These are phyloP conservation scores for Margaritifera margaritifera DNA, from an alignment of 2,888 invertebrate genomes.

Conservation along the genomic window DNA sequence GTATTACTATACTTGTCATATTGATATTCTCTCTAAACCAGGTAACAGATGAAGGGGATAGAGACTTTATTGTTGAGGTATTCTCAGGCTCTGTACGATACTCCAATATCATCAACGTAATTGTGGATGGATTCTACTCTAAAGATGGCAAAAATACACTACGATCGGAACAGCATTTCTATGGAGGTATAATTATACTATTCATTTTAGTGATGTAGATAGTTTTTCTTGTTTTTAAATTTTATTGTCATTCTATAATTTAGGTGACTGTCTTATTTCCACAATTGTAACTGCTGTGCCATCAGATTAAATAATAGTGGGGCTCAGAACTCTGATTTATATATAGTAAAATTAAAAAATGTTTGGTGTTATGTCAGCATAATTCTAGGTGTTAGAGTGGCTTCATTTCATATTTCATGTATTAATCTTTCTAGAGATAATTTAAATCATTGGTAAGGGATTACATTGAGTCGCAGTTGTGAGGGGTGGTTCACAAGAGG, in stretches of 20 bases:
- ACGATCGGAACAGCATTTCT: conserved; percentile 65
- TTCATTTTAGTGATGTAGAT: background rate
- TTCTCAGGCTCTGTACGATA: conserved; percentile 70
- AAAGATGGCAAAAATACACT: conserved; percentile 67
- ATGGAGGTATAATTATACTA: conserved; percentile 54
- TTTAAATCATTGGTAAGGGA: too few species aligned
- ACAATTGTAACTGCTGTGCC: background rate
- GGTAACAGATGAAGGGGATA: conserved; percentile 60
- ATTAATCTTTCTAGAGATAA: too few species aligned
- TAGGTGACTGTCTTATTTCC: background rate
- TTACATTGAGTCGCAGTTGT: too few species aligned
- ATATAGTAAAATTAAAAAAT: too few species aligned
- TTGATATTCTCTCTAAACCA: too few species aligned
- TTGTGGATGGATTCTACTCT: conserved; percentile 66
- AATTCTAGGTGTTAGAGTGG: too few species aligned
- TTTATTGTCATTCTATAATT: background rate
- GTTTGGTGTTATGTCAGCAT: too few species aligned
- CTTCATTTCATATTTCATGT: too few species aligned
- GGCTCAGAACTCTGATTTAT: too few species aligned
- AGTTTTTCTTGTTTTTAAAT: background rate
- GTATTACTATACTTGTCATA: too few species aligned
- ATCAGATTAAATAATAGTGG: too few species aligned
- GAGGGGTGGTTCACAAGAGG: too few species aligned
- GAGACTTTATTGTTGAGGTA: conserved; percentile 68
- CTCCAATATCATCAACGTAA: conserved; percentile 56